phyloP scores from a whole-genome alignment of 2,888 invertebrate species.

The Podotricha telesiphe region DNA sequence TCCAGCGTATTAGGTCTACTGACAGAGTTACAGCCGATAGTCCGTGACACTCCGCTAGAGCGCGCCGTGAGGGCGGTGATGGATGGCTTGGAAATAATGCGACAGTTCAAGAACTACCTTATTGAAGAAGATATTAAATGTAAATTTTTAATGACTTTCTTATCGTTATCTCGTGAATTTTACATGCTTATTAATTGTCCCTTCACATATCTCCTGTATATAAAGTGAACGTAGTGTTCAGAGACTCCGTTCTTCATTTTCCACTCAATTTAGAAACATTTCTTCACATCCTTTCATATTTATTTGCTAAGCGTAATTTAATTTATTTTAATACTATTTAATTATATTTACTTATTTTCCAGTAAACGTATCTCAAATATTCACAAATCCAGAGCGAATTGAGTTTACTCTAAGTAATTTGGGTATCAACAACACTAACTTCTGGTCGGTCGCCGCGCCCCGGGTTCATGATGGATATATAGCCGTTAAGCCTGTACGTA shows the following conservation, averaged over 20 bases:
- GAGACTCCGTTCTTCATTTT: too few relatives aligned
- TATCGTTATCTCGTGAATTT: too few relatives aligned
- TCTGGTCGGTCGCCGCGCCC: slow-evolving; percentile 75
- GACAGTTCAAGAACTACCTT: slow-evolving; percentile 73
- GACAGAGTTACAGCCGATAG: slow-evolving; percentile 71
- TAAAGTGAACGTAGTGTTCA: too few relatives aligned
- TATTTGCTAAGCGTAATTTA: too few relatives aligned
- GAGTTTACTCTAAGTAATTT: slow-evolving; percentile 56
- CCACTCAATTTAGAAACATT: too few relatives aligned
- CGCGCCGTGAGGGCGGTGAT: slow-evolving; percentile 68
- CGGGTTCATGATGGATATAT: slow-evolving; percentile 63
- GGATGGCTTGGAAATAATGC: slow-evolving; percentile 67
- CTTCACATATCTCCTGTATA: too few relatives aligned
- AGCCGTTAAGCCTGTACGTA: slow-evolving; percentile 63
- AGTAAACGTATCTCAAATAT: slow-evolving; percentile 63
- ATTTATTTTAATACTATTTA: background rate
- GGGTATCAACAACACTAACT: slow-evolving; percentile 76
- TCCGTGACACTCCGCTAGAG: slow-evolving; percentile 60
- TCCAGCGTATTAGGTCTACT: slow-evolving; percentile 73
- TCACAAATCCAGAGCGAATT: slow-evolving; percentile 57
- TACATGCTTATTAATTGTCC: too few relatives aligned
- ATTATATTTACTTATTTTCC: slow-evolving; percentile 33
- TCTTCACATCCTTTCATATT: too few relatives aligned
- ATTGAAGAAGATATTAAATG: slow-evolving; percentile 74
- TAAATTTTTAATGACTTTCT: slow-evolving; percentile 45